Evolutionary conservation across 2,797 vertebrate genomes (phyloP).

Genomic region (Aselliscus stoliczkanus): DNA sequence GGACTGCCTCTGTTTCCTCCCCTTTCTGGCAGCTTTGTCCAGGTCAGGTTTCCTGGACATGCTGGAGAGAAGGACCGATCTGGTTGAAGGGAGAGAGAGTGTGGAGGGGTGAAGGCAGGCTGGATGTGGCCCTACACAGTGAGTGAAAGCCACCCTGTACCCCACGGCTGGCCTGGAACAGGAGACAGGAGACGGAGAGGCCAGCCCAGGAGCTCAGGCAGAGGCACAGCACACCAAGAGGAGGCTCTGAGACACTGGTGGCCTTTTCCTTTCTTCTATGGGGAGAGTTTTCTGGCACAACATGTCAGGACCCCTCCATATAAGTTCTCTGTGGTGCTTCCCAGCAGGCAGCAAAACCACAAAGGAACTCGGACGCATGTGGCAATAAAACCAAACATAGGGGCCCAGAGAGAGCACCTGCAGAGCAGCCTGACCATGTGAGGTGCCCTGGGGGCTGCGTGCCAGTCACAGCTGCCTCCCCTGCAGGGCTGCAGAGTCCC

Average conservation of each 20-base stretch:
- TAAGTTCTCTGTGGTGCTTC: background rate
- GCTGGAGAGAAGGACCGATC: background rate
- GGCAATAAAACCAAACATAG: background rate
- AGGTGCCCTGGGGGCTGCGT: background rate
- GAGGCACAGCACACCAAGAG: too few species aligned
- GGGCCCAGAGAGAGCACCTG: background rate
- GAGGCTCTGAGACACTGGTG: rapidly evolving
- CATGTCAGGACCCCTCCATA: background rate
- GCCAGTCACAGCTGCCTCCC: background rate
- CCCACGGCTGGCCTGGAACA: background rate
- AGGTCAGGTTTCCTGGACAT: background rate
- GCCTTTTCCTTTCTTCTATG: background rate
- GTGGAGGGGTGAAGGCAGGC: rapidly evolving
- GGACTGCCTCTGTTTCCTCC: background rate
- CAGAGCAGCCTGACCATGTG: background rate
- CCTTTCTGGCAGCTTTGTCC: background rate
- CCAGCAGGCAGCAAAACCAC: background rate
- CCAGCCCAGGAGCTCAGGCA: background rate
- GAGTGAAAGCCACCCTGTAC: background rate
- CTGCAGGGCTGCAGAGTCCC: background rate
- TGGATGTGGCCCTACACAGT: background rate
- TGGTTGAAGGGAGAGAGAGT: rapidly evolving
- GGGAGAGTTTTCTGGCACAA: background rate
- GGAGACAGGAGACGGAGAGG: rapidly evolving
- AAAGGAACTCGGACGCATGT: background rate